A percentile compares a stretch with the other conserved stretches of the same genome.
phyloP scores from a whole-genome alignment of 2,888 invertebrate species.

The Xylophagus ater region DNA sequence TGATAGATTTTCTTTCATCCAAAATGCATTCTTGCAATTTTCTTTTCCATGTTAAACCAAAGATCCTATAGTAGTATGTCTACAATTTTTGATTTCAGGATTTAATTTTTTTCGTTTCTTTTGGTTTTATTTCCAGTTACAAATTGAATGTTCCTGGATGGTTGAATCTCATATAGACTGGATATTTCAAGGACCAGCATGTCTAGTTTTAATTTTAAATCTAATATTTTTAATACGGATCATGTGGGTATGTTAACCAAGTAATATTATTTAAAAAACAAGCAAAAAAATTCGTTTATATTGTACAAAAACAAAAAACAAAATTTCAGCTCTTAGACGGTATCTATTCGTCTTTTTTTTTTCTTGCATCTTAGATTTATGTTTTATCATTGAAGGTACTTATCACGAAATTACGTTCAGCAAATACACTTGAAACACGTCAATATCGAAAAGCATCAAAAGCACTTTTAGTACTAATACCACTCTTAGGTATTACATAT shows the following conservation, averaged over 20 bases:
- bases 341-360: not conserved
- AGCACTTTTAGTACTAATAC: conserved; percentile 81
- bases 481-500: conserved; percentile 84
- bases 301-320: no score
- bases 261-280: not conserved
- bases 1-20: no score
- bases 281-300: not conserved
- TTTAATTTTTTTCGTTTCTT: no score
- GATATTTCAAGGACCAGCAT: conserved; percentile 76
- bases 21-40: no score
- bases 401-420: conserved; percentile 84
- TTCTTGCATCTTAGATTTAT: conserved; percentile 14
- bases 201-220: conserved; percentile 69
- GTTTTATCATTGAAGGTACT: conserved; percentile 53
- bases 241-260: conserved; percentile 67
- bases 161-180: conserved; percentile 69
- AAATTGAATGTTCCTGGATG: conserved; percentile 67
- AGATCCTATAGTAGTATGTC: no score
- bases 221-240: conserved; percentile 70
- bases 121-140: conserved; percentile 26
- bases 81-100: no score
- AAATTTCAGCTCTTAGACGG: not conserved
- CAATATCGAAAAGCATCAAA: conserved; percentile 86
- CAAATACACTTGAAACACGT: conserved; percentile 79
- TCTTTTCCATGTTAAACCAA: no score